Evolutionary conservation across 2,797 vertebrate genomes (phyloP).

Genomic region (Melanotaenia nigrans): DNA sequence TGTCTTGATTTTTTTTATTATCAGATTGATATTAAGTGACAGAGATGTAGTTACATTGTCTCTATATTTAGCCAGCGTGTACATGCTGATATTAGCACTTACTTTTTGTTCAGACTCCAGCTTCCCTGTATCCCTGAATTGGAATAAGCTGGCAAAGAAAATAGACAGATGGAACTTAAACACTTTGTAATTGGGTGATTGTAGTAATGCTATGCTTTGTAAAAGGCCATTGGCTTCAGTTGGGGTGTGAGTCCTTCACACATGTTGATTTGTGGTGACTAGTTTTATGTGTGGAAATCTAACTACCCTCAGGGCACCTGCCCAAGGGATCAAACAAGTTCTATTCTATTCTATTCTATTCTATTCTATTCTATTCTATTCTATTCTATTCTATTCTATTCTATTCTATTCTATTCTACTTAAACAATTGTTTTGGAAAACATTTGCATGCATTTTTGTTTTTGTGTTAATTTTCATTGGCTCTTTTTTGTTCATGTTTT

Average conservation of each 20-base stretch:
- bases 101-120: no score
- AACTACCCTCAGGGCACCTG: no score
- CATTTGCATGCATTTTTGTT: background rate
- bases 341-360: no score
- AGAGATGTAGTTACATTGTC: background rate
- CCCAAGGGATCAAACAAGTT: no score
- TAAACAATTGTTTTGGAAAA: background rate
- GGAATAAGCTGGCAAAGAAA: no score
- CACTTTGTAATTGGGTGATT: background rate
- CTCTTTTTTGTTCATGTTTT: background rate
- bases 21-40: background rate
- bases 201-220: background rate
- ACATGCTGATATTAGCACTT: background rate
- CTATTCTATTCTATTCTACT: no score
- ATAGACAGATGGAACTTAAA: no score
- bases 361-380: no score
- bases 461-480: background rate
- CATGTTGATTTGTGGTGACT: background rate
- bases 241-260: background rate
- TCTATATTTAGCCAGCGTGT: background rate
- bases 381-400: no score
- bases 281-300: background rate
- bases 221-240: background rate
- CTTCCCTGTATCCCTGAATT: no score
- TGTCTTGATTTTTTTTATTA: background rate